phyloP scores from a whole-genome alignment of 2,797 vertebrate species.

The Enteromius anoplus region DNA sequence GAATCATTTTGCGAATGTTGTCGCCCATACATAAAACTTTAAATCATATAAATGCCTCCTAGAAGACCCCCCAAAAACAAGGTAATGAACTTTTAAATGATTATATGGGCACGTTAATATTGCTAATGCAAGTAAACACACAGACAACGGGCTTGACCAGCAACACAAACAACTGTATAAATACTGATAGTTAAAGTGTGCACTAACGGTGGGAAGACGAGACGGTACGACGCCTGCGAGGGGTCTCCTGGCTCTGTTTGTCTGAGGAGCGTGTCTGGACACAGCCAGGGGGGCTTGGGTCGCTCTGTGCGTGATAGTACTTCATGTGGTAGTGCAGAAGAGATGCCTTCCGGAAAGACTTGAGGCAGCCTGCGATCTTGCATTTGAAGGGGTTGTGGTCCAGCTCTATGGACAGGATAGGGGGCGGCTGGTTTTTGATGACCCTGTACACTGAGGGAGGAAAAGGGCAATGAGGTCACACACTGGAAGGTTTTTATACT shows the following conservation, averaged over 20 bases:
- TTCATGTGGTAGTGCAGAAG: constrained; percentile 97
- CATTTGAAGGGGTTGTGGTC: constrained; percentile 96
- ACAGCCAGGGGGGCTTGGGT: constrained; percentile 77
- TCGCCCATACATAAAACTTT: too few relatives aligned
- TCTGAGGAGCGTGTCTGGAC: constrained; percentile 82
- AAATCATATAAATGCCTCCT: neutral
- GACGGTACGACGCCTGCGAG: constrained; percentile 79
- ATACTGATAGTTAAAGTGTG: neutral
- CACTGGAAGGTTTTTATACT: neutral
- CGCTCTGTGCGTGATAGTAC: constrained; percentile 92
- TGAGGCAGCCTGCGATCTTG: constrained; percentile 87
- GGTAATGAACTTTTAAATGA: neutral
- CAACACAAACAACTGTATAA: neutral
- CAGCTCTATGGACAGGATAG: constrained; percentile 86
- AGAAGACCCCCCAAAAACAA: neutral
- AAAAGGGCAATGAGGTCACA: constrained; percentile 2
- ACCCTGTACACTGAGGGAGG: constrained; percentile 76
- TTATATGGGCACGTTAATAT: neutral
- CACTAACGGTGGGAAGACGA: constrained; percentile 81
- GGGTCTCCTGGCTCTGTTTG: constrained; percentile 75
- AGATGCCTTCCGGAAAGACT: constrained; percentile 95
- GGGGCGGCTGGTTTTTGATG: constrained; percentile 90
- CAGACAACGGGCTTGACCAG: neutral
- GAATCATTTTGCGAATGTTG: neutral
- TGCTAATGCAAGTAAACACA: neutral